Conservation (phyloP, 2,888 invertebrate genomes). For the Eueremaeus valkanovi region DNA sequence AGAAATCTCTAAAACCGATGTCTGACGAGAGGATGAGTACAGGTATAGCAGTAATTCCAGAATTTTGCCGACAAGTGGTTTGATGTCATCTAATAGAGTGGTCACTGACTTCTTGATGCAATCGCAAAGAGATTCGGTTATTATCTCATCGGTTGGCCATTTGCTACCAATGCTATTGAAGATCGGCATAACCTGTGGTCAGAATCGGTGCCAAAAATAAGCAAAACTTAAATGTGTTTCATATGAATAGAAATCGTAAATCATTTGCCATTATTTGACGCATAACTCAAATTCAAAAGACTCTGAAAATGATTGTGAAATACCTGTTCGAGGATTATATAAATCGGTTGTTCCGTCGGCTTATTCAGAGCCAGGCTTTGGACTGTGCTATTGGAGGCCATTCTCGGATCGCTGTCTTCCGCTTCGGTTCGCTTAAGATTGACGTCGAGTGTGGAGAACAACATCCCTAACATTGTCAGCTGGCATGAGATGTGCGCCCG, state of each 20-base stretch:
- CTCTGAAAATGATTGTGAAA: no score
- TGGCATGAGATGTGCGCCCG: constrained; percentile 48
- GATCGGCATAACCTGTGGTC: constrained; percentile 39
- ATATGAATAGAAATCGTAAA: no score
- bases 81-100: constrained; percentile 66
- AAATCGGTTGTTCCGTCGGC: constrained; percentile 34
- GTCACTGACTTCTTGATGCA: constrained; percentile 69
- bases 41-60: constrained; percentile 65
- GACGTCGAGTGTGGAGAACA: constrained; percentile 62
- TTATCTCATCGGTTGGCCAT: constrained; percentile 39
- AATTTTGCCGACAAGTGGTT: constrained; percentile 65
- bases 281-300: no score
- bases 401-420: constrained; percentile 34
- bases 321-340: constrained; percentile 39
- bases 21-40: constrained; percentile 65
- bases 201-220: no score
- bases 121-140: constrained; percentile 64
- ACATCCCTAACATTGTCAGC: constrained; percentile 65
- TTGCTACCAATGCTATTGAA: constrained; percentile 37
- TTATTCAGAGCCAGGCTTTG: constrained; percentile 14
- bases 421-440: constrained; percentile 46
- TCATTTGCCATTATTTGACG: not conserved
- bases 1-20: constrained; percentile 66
- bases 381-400: no score
- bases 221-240: not conserved